phyloP scores from a whole-genome alignment of 30 jellyfish, hydroid and myxozoan species.

The Chironex yamaguchii region DNA sequence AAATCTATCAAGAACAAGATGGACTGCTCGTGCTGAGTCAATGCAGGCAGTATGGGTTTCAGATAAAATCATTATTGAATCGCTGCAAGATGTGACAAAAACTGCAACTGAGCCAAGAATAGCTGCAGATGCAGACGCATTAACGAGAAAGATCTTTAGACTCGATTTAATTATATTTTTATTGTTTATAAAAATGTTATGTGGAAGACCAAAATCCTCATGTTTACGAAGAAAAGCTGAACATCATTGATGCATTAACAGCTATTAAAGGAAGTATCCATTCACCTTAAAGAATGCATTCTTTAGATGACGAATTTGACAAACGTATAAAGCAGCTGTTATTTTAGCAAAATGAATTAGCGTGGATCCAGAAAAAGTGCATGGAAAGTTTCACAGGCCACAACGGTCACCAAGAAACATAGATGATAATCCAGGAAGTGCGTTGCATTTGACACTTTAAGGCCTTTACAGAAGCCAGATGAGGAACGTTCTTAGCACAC shows the following conservation, averaged over 20 bases:
- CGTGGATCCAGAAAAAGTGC: slow-evolving; percentile 10
- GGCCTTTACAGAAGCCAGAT: not conserved
- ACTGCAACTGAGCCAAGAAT: slow-evolving; percentile 11
- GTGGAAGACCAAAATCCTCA: not conserved
- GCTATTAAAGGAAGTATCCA: not conserved
- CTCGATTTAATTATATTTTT: not conserved
- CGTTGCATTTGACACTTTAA: not conserved
- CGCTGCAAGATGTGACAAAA: slow-evolving; percentile 18
- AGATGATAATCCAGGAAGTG: slow-evolving; percentile 23
- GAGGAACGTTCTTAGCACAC: slow-evolving; percentile 18
- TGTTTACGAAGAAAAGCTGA: slow-evolving; percentile 3
- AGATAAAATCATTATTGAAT: not conserved
- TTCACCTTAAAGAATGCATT: not conserved
- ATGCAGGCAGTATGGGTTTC: slow-evolving; percentile 38
- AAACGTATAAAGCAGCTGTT: slow-evolving; percentile 12
- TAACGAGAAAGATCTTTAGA: slow-evolving; percentile 8
- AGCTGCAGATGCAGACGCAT: slow-evolving; percentile 13
- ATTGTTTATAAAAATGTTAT: not conserved
- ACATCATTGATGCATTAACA: slow-evolving; percentile 9
- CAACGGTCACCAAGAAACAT: not conserved
- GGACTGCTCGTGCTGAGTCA: slow-evolving; percentile 61
- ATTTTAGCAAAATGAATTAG: not conserved
- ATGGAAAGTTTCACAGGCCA: slow-evolving; percentile 2
- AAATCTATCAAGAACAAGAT: slow-evolving; percentile 30
- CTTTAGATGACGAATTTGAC: slow-evolving; percentile 1